Conservation (phyloP, 2,113 vertebrate genomes). For the Erinaceus europaeus region DNA sequence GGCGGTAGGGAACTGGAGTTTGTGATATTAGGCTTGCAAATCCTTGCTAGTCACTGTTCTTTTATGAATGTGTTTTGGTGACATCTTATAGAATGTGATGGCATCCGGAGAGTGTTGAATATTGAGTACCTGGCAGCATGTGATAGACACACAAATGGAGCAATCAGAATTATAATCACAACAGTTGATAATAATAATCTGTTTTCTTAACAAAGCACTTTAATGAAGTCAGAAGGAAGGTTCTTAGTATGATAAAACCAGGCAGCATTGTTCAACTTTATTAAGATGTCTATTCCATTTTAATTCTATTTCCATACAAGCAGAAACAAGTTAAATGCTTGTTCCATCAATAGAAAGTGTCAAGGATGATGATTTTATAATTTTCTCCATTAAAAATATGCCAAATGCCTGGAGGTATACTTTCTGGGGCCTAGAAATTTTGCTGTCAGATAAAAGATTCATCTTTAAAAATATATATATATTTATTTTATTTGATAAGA, state of each 20-base stretch:
- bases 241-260: neutral
- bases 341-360: constrained; percentile 53
- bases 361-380: constrained; percentile 42
- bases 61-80: neutral
- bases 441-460: neutral
- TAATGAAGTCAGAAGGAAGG: neutral
- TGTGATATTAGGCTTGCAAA: neutral
- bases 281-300: constrained; percentile 32
- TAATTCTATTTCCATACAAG: constrained; percentile 29
- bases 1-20: neutral
- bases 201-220: neutral
- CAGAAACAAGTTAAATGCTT: constrained; percentile 24
- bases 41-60: neutral
- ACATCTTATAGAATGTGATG: neutral
- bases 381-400: constrained; percentile 56
- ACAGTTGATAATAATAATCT: neutral
- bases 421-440: constrained; percentile 24
- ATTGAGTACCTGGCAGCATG: neutral
- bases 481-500: too few species aligned
- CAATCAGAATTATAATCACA: neutral
- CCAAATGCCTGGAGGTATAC: constrained; percentile 2
- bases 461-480: too few species aligned
- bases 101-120: neutral
- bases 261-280: constrained; percentile 20
- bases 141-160: neutral